These are phyloP conservation scores for Microtus richardsoni DNA, from an alignment of 2,113 vertebrate genomes.

Conservation along the genomic window DNA sequence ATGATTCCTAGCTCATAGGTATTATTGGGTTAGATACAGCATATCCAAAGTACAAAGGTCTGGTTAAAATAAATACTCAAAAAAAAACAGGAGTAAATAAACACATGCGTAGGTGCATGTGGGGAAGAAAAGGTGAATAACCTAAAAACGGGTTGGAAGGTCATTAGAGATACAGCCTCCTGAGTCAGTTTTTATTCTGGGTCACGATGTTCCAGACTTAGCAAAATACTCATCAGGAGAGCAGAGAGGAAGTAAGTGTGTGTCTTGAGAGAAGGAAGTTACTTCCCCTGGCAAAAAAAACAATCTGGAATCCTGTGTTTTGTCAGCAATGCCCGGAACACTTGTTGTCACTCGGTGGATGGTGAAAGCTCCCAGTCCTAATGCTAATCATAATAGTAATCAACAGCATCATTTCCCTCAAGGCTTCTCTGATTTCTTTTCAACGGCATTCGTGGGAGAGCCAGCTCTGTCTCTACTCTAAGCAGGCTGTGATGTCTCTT, in stretches of 20 bases:
- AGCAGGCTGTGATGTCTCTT: not conserved
- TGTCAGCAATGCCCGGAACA: not conserved
- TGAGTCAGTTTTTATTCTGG: not conserved
- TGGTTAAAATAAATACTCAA: not conserved
- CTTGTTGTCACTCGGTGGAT: not conserved
- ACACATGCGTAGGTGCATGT: too few relatives aligned
- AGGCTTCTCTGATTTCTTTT: conserved; percentile 60
- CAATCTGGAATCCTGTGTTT: not conserved
- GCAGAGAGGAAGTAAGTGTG: not conserved
- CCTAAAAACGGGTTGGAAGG: not conserved
- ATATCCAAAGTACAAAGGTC: not conserved
- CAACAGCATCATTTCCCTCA: not conserved
- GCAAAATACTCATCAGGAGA: not conserved
- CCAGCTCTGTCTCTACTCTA: not conserved
- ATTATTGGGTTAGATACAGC: not conserved
- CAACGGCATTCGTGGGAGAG: conserved; percentile 12
- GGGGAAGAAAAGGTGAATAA: not conserved
- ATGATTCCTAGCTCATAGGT: not conserved
- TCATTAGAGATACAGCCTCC: not conserved
- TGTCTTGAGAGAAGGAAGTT: not conserved
- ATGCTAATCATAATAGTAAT: conserved; percentile 18
- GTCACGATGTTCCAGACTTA: not conserved
- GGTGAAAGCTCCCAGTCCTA: not conserved
- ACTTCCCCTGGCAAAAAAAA: not conserved
- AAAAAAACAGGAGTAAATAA: not conserved